phyloP scores from a whole-genome alignment of 2,888 invertebrate species.

The Smittia sp. region DNA sequence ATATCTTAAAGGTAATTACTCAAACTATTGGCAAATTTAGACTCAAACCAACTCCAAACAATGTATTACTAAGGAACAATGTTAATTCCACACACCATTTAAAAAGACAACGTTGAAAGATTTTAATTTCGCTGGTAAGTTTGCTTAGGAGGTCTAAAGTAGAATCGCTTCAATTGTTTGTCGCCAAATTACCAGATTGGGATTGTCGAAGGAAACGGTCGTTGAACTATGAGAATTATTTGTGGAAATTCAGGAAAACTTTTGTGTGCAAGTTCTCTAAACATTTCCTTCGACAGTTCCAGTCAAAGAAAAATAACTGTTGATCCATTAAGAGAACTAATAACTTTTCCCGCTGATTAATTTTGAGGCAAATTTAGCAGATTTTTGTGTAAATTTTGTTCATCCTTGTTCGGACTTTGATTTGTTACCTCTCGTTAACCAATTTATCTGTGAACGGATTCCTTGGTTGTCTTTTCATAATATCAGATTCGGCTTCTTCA shows the following conservation, averaged over 20 bases:
- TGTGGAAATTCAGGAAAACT: neutral
- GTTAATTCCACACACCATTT: neutral
- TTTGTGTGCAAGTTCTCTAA: neutral
- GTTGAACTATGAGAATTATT: neutral
- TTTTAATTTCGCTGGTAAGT: neutral
- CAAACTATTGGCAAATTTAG: too few species aligned
- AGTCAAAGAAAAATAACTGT: neutral
- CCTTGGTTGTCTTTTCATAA: constrained; percentile 98
- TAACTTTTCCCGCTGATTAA: constrained; percentile 27
- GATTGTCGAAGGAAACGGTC: neutral
- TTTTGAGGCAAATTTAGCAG: constrained; percentile 24
- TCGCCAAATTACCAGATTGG: neutral
- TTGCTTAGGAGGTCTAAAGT: neutral
- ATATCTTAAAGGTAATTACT: too few species aligned
- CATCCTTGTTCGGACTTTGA: neutral
- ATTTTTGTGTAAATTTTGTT: neutral
- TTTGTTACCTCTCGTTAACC: constrained; percentile 91
- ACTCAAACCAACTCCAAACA: too few species aligned
- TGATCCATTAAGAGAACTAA: constrained; percentile 11
- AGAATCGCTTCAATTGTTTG: neutral
- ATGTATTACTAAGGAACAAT: too few species aligned
- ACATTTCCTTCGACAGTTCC: neutral
- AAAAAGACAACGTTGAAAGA: constrained; percentile 19
- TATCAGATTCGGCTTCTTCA: constrained; percentile 97
- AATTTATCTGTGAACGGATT: constrained; percentile 97